These are phyloP conservation scores for Leptopilina clavipes DNA, from an alignment of 1,140 invertebrate genomes.

Conservation along the genomic window DNA sequence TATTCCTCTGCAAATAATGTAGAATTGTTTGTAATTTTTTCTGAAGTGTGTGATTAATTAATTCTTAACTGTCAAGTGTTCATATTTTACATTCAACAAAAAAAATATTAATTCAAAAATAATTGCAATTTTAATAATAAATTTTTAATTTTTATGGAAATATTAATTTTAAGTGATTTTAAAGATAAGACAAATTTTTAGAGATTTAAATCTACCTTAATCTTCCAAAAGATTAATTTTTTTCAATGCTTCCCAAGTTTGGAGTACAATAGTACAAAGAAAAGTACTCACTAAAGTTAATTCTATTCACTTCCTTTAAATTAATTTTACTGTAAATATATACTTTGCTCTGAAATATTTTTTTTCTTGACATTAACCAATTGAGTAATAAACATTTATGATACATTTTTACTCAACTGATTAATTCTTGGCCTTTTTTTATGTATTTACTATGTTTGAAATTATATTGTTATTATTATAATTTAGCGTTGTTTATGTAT, in stretches of 20 bases:
- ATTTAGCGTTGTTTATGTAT: not conserved
- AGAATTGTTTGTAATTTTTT: slow-evolving; percentile 1
- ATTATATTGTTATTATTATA: slow-evolving; percentile 1
- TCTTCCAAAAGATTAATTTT: slow-evolving; percentile 1
- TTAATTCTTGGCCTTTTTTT: slow-evolving; percentile 3
- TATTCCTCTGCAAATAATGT: slow-evolving; percentile 8
- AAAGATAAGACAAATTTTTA: not conserved
- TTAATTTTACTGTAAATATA: slow-evolving; percentile 29
- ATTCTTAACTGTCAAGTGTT: slow-evolving; percentile 1
- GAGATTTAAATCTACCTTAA: not conserved
- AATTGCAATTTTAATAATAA: not conserved
- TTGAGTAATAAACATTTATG: too few species aligned
- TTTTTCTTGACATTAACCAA: not conserved
- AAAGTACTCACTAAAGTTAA: not conserved
- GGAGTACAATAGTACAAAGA: not conserved
- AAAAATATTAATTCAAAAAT: not conserved
- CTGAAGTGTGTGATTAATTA: slow-evolving; percentile 6
- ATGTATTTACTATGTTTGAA: not conserved
- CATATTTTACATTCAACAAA: not conserved
- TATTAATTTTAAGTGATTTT: not conserved
- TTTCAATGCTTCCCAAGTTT: not conserved
- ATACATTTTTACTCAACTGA: too few species aligned
- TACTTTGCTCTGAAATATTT: not conserved
- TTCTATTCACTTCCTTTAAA: not conserved
- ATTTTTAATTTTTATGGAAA: slow-evolving; percentile 4